Evolutionary conservation across 2,888 invertebrate genomes (phyloP).

Genomic region (Melinaea marsaeus): DNA sequence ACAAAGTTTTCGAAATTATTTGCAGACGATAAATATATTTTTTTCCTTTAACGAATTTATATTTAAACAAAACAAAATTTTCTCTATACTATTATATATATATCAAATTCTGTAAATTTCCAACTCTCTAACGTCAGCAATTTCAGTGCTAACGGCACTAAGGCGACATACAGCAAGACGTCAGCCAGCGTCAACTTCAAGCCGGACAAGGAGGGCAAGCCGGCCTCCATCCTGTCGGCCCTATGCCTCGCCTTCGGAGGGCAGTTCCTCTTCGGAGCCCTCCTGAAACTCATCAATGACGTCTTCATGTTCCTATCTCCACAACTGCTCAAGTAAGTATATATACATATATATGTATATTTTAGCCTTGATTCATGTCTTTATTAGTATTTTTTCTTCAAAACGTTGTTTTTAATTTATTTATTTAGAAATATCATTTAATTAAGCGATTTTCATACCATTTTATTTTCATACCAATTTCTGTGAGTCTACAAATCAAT

Average conservation of each 20-base stretch:
- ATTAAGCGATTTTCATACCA: no score
- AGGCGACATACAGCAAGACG: conserved; percentile 82
- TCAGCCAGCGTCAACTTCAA: conserved; percentile 86
- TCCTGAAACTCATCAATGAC: conserved; percentile 90
- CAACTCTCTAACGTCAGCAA: background rate
- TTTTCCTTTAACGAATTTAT: no score
- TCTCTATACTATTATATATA: no score
- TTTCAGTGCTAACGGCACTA: conserved; percentile 60
- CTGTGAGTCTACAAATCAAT: no score
- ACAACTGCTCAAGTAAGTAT: conserved; percentile 87
- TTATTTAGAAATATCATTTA: no score
- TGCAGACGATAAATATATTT: no score
- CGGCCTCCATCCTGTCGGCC: conserved; percentile 90
- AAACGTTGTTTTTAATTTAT: no score
- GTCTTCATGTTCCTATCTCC: conserved; percentile 93
- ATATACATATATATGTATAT: background rate
- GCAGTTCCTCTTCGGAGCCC: conserved; percentile 90
- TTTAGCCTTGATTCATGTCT: background rate
- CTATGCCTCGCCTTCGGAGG: conserved; percentile 92
- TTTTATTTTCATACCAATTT: no score
- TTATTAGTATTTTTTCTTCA: no score
- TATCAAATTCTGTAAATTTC: no score
- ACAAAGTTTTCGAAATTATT: no score
- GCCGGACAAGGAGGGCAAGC: conserved; percentile 80
- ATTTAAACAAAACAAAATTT: no score